Evolutionary conservation across 2,797 vertebrate species (phyloP), one percentile per base, ranked within the genome.

Genomic region (Liparis tanakae): DNA sequence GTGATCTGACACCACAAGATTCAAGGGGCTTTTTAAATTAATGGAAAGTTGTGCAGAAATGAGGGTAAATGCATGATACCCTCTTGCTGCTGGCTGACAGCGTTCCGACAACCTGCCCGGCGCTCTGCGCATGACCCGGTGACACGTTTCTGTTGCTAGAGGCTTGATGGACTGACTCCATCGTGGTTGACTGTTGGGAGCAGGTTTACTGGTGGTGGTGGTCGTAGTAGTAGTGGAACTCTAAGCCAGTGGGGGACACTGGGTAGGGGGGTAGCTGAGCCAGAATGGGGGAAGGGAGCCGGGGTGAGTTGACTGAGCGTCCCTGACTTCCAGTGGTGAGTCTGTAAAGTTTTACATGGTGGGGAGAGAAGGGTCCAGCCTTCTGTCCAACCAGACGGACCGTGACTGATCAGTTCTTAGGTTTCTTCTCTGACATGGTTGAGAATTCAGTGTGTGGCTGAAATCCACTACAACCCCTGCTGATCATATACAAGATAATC

Each of bases 261-360:
- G 69, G 46, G 65, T 30, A 4, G 46, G 79, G 78, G 82, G 76
- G 63, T n/a, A 74, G 81, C 80, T 81, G 78, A 74, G 65, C 33
- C 41, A 62, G 78, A 54, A 61, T 84, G 87, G 91, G 93, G 91
- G 91, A 88, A 85, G 91, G 93, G 91, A 86, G 55, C 6, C 3
- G 18, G 60, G 59, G 22, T 63, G 58, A 66, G 68, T 43, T 71
- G 55, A 56, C 58, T 80, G 55, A 67, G 74, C n/a, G n/a, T 67
- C 83, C 72, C 64, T 62, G 51, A 72, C 65, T 81, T 43, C 18
- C 51, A 72, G 14, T 39, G 44, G 7, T 68, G 39, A 44, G 39
- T 61, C 37, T 41, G 10, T 17, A 10, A 22, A 58, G 74, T 73
- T 81, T n/a, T 20, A 12, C 63, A 46, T 5, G n/a, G 18, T 63